Base-by-base conservation (phyloP, 2,113 vertebrate genomes). In the Cercocebus atys region DNA sequence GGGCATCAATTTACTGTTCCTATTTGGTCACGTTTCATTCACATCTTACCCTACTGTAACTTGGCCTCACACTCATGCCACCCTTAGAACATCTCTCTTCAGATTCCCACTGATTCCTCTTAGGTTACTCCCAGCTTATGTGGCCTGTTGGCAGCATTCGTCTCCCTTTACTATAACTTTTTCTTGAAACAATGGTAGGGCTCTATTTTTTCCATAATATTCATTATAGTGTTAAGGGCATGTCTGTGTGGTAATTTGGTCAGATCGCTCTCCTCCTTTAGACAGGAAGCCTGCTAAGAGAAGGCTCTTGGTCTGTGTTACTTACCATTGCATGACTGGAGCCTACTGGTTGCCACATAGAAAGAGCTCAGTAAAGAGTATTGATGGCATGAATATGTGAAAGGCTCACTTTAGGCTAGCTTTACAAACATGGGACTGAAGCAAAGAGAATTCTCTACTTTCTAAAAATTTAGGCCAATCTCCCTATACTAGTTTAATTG, bases 11-110 rank as follows among this genome's bases (percentile, higher is more conserved):
- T 32, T 59, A 61, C 25, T 52, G 14, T 52, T 55, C 38, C 83
- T 23, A 75, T 66, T 64, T 64, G 43, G 47, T 47, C 50, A 72
- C 23, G 59, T 88, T 40, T 59, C 23, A 12, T 59, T 81, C 66
- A 23, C 32, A 30, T 38, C 47, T 81, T 23, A 32, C n/a, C 3
- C 2, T 32, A 32, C 88, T 22, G 13, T 70, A 87, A 80, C 55
- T 18, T 47, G 50, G 23, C 17, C 17, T 12, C 70, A 8, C 40
- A 50, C 32, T 2, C 2, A 10, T 32, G 43, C 7, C 1, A 38
- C 12, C 17, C 8, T 4, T 3, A 10, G 20, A 66, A 27, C 1
- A 38, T 22, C 30, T 7, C 7, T 27, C 10, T 8, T 32, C 55
- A 22, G 64, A 68, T 35, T 68, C 30, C 45, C 22, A 47, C 30